Evolutionary conservation across 1,140 invertebrate species (phyloP), one percentile per base, ranked within the genome.

Genomic region (Lepeophtheirus salmonis): DNA sequence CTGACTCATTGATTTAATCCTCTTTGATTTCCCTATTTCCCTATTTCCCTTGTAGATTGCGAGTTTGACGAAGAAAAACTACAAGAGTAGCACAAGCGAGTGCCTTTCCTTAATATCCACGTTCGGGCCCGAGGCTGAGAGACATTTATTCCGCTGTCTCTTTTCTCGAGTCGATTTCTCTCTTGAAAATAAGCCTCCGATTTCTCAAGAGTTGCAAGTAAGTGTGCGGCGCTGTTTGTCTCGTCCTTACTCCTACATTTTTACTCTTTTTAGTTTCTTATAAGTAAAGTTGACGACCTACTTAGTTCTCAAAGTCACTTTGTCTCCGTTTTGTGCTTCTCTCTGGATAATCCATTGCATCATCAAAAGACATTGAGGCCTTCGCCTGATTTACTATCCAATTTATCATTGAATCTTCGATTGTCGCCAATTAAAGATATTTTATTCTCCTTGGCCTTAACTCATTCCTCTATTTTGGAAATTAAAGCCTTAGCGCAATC

Each of bases 21-120:
- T 6, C 6, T 41, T 10, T 41, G 6, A 41, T 41, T 10, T 41
- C 30, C n/a, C 30, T 41, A 41, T n/a, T n/a, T 10, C 30, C n/a
- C n/a, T 41, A 41, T n/a, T 41, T 41, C n/a, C 30, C n/a, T 41
- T 41, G 84, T 85, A 90, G 76, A 84, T 94, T 79, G 80, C 82
- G 74, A 90, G 86, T 80, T 81, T 92, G 77, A 87, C 80, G 74
- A 92, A 90, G 80, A 89, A 89, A 79, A 94, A 91, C 77, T 88
- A 83, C 76, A 86, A 86, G 73, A 80, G 83, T 70, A 84, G 80
- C 72, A 80, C 80, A 73, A 81, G 83, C 74, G 86, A 89, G 74
- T 78, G 85, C 71, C 76, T 76, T 70, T 71, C 87, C 84, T 77
- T 86, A 73, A 80, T 86, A 63, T 75, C 77, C 73, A 77, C 80